These are phyloP conservation scores for Enteromius paludinosus DNA, from an alignment of 2,797 vertebrate species.

Conservation along the genomic window DNA sequence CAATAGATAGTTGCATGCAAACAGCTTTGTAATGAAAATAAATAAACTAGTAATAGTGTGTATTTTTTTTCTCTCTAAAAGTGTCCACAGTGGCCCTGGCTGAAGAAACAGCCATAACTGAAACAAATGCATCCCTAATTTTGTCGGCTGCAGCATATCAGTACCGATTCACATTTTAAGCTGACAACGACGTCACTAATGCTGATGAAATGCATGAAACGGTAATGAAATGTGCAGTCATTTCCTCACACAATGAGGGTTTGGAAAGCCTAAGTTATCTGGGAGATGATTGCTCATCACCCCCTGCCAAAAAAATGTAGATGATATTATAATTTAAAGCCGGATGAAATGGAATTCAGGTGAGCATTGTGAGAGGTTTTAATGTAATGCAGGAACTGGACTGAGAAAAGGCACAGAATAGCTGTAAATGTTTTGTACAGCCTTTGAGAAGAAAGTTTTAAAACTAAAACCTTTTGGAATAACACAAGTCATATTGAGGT, in stretches of 20 bases:
- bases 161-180: conserved; percentile 30
- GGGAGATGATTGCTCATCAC: conserved; percentile 47
- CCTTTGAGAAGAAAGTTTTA: background rate
- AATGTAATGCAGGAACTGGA: background rate
- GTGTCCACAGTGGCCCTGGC: background rate
- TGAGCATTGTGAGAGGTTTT: conserved; percentile 10
- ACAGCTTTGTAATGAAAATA: background rate
- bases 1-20: too few relatives aligned
- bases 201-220: conserved; percentile 50
- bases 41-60: background rate
- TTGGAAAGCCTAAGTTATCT: conserved; percentile 52
- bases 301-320: conserved; percentile 24
- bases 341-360: conserved; percentile 27
- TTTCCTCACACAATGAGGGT: conserved; percentile 56
- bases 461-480: conserved; percentile 13
- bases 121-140: conserved; percentile 12
- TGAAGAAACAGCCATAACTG: conserved; percentile 16
- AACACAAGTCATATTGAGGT: background rate
- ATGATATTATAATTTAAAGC: conserved; percentile 28
- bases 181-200: conserved; percentile 38
- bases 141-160: conserved; percentile 14
- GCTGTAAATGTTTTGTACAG: conserved; percentile 12
- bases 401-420: background rate
- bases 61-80: background rate
- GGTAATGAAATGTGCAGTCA: conserved; percentile 64